phyloP scores from a whole-genome alignment of 2,797 vertebrate genomes.

The Morelia viridis region DNA sequence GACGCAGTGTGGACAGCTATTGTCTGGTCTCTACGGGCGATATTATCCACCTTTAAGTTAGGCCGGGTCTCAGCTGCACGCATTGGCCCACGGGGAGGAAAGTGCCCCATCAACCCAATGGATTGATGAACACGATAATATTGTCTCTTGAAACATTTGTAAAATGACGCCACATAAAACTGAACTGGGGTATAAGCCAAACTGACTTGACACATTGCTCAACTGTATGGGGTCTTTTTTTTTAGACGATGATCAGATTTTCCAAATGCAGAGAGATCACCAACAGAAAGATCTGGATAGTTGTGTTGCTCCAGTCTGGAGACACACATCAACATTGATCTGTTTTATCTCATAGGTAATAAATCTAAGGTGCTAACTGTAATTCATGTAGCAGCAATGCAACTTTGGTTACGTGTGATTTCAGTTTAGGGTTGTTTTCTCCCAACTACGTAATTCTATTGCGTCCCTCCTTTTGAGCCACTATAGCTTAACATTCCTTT shows the following conservation, averaged over 20 bases:
- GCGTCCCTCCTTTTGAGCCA: background rate
- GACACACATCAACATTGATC: background rate
- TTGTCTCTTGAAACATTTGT: background rate
- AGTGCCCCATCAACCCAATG: background rate
- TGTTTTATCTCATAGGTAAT: background rate
- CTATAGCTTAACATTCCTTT: background rate
- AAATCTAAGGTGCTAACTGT: background rate
- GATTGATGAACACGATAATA: too few relatives aligned
- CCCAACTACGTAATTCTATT: background rate
- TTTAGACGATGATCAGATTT: background rate
- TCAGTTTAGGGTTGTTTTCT: background rate
- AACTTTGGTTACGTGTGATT: background rate
- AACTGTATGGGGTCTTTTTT: background rate
- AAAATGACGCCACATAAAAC: background rate
- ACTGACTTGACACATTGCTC: background rate
- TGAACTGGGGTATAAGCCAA: background rate
- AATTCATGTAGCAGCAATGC: background rate
- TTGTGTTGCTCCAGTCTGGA: background rate
- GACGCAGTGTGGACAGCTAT: background rate
- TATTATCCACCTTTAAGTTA: background rate
- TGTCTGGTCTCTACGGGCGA: background rate
- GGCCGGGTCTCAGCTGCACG: background rate
- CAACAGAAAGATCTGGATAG: background rate
- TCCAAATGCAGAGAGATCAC: background rate
- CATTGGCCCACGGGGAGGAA: background rate